Base-by-base conservation (phyloP, 2,113 vertebrate genomes). In the Salvator merianae region DNA sequence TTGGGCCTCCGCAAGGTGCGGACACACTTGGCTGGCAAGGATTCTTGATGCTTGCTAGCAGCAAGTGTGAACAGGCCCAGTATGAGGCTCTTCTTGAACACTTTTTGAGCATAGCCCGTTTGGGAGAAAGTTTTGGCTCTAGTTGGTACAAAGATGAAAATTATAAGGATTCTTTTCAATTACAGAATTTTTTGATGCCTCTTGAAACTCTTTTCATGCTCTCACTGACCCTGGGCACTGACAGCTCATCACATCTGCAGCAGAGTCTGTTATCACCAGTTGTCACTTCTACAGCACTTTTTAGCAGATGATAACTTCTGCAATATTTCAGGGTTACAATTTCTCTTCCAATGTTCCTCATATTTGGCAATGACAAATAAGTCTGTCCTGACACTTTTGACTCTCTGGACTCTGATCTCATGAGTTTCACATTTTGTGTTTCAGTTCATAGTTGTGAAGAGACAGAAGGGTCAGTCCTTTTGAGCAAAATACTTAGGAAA, bases 241-340 rank as follows among this genome's bases (percentile, higher is more conserved):
- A 30, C 81, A 74, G 55, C 30, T 82, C 50, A 40, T 38, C 55
- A 18, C 30, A 32, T 59, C 30, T 73, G 40, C 28, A 73, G 26
- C 55, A 82, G 81, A 32, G 26, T n/a, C 63, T 82, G 63, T 82
- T 63, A 74, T 82, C 16, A 73, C 43, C 28, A 73, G 69, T 38
- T 74, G 34, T 82, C 59, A 72, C 36, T 50, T 43, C 30, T 7
- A 30, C 38, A 63, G 40, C 71, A 74, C 81, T 65, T 82, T 38
- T 8, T 24, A 47, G 30, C 5, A 18, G 30, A 63, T 63, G 18
- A n/a, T 63, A 59, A 28, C 26, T 74, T 82, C 47, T 59, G 62
- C 36, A 40, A n/a, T 63, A 43, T 65, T 55, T 14, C 55, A 59
- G 55, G 55, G 3, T 32, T 82, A 63, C 63, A 47, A 74, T 82